Conservation (phyloP, 2,113 vertebrate species). For the Gasterosteus aculeatus region DNA sequence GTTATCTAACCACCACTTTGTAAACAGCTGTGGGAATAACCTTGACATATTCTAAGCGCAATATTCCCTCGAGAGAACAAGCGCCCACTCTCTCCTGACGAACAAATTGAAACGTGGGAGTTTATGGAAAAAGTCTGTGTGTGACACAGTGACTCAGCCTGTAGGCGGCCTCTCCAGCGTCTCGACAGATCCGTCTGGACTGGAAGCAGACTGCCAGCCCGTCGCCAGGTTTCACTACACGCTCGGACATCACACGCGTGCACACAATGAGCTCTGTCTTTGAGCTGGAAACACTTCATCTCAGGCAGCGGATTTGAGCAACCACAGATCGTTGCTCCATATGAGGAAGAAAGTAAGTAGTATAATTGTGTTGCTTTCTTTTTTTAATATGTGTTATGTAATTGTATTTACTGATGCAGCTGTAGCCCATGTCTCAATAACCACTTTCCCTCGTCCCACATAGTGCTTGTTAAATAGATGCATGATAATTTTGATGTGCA, state of each 20-base stretch:
- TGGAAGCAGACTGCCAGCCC: constrained; percentile 68
- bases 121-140: constrained; percentile 69
- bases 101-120: constrained; percentile 70
- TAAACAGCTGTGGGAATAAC: constrained; percentile 55
- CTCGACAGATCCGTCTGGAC: constrained; percentile 71
- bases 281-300: constrained; percentile 43
- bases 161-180: constrained; percentile 75
- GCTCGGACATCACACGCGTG: constrained; percentile 48
- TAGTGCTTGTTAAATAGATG: not conserved
- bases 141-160: constrained; percentile 78
- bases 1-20: constrained; percentile 28
- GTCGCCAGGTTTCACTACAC: constrained; percentile 68
- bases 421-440: not conserved
- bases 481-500: constrained; percentile 1
- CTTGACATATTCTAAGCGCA: constrained; percentile 47
- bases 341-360: constrained; percentile 80
- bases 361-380: not conserved
- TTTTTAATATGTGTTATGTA: not conserved
- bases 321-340: constrained; percentile 71
- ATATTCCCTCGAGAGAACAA: constrained; percentile 58
- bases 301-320: constrained; percentile 64
- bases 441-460: not conserved
- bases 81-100: constrained; percentile 67
- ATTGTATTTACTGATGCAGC: not conserved
- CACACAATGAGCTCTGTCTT: constrained; percentile 53